phyloP scores from a whole-genome alignment of 2,797 vertebrate species.

The Macroramphosus scolopax region DNA sequence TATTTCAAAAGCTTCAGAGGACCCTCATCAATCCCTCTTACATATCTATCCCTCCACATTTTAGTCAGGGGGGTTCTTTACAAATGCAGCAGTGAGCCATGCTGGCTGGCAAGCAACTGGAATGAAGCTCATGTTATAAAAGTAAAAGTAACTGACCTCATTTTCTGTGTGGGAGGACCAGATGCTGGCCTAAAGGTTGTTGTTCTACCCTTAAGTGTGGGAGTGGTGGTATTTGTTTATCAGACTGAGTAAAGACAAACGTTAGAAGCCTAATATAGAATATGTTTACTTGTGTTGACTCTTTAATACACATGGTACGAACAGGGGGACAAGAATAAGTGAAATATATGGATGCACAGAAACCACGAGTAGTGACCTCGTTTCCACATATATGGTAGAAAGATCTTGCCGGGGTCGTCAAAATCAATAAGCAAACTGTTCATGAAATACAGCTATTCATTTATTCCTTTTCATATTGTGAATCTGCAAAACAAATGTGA shows the following conservation, averaged over 20 bases:
- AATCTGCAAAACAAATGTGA: too few relatives aligned
- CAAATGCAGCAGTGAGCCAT: conserved; percentile 14
- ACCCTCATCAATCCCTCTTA: conserved; percentile 13
- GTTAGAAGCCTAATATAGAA: too few relatives aligned
- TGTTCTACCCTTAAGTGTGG: conserved; percentile 2
- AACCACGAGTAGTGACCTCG: too few relatives aligned
- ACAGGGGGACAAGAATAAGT: too few relatives aligned
- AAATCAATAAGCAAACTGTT: too few relatives aligned
- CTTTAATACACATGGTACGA: too few relatives aligned
- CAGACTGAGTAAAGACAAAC: conserved; percentile 7
- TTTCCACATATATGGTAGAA: not conserved
- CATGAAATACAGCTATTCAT: too few relatives aligned
- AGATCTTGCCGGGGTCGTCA: too few relatives aligned
- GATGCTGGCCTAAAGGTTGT: conserved; percentile 23
- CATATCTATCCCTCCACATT: conserved; percentile 3
- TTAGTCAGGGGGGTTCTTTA: conserved; percentile 3
- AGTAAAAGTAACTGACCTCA: conserved; percentile 12
- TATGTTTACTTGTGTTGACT: too few relatives aligned
- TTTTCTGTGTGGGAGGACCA: conserved; percentile 26
- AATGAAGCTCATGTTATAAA: conserved; percentile 20
- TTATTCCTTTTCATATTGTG: not conserved
- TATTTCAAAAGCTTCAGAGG: conserved; percentile 26
- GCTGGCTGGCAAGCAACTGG: not conserved
- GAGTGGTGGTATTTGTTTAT: conserved; percentile 17
- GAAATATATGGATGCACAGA: too few relatives aligned